These are phyloP conservation scores for Neogobius melanostomus DNA, from an alignment of 2,113 vertebrate species.

Conservation along the genomic window DNA sequence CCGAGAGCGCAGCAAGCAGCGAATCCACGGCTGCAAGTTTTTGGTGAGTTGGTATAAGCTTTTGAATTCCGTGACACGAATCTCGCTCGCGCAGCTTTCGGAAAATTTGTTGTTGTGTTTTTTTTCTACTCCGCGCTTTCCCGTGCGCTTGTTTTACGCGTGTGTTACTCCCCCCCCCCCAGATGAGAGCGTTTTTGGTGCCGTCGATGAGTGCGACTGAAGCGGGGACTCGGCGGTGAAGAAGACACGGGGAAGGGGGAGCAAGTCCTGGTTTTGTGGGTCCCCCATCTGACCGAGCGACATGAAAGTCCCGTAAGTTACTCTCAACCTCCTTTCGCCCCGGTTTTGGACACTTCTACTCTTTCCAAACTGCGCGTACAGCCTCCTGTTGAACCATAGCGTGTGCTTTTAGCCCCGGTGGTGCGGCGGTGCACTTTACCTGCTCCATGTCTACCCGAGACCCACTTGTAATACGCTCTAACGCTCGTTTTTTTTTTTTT, in stretches of 20 bases:
- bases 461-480: neutral
- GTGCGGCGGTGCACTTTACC: conserved; percentile 13
- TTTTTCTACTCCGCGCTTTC: neutral
- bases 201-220: conserved; percentile 70
- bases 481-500: neutral
- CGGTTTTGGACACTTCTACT: neutral
- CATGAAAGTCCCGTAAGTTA: conserved; percentile 72
- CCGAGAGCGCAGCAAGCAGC: conserved; percentile 60
- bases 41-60: conserved; percentile 68
- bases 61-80: conserved; percentile 19
- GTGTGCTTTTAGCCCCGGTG: neutral
- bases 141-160: neutral
- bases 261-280: conserved; percentile 36
- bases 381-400: neutral
- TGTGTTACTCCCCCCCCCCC: conserved; percentile 9
- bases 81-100: neutral
- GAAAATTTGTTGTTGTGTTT: neutral
- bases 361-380: neutral
- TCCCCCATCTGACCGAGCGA: conserved; percentile 37
- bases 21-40: conserved; percentile 60
- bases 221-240: conserved; percentile 58
- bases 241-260: conserved; percentile 41
- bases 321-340: neutral
- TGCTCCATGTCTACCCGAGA: neutral
- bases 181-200: conserved; percentile 63